Conservation (phyloP, 2,797 vertebrate species). For the Megalops cyprinoides region DNA sequence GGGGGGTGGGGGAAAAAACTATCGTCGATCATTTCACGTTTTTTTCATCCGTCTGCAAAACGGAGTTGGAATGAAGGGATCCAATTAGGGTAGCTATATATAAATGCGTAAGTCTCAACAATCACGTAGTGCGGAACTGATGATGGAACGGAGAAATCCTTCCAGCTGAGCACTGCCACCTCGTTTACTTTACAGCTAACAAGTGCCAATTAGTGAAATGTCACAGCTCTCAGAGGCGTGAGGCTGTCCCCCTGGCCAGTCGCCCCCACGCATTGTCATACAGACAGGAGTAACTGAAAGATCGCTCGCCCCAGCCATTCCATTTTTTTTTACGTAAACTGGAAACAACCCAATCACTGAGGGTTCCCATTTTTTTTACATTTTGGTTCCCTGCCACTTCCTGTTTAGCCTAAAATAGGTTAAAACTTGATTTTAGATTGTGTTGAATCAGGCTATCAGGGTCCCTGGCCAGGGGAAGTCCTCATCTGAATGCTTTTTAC, state of each 20-base stretch:
- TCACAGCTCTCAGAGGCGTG: constrained; percentile 43
- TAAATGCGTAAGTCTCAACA: constrained; percentile 52
- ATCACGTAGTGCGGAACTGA: constrained; percentile 37
- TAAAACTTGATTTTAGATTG: too few relatives aligned
- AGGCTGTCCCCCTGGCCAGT: constrained; percentile 43
- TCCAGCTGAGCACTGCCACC: constrained; percentile 1
- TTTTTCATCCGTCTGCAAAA: constrained; percentile 33
- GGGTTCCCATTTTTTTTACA: too few relatives aligned
- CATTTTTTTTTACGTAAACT: background rate
- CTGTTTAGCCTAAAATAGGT: too few relatives aligned
- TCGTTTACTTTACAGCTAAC: constrained; percentile 37
- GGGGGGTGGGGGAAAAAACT: constrained; percentile 10
- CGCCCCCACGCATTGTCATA: constrained; percentile 29
- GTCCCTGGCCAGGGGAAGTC: background rate
- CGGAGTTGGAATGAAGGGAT: constrained; percentile 53
- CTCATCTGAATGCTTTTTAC: background rate
- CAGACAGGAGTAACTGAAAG: background rate
- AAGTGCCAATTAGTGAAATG: constrained; percentile 66
- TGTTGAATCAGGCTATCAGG: background rate
- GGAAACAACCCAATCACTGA: too few relatives aligned
- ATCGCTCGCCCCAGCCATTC: background rate
- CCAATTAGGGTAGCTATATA: constrained; percentile 43
- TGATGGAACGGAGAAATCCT: constrained; percentile 41
- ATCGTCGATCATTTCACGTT: constrained; percentile 50
- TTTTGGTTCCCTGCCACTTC: too few relatives aligned